These are phyloP conservation scores for Byasa hedistus DNA, from an alignment of 2,888 invertebrate species.

Conservation along the genomic window DNA sequence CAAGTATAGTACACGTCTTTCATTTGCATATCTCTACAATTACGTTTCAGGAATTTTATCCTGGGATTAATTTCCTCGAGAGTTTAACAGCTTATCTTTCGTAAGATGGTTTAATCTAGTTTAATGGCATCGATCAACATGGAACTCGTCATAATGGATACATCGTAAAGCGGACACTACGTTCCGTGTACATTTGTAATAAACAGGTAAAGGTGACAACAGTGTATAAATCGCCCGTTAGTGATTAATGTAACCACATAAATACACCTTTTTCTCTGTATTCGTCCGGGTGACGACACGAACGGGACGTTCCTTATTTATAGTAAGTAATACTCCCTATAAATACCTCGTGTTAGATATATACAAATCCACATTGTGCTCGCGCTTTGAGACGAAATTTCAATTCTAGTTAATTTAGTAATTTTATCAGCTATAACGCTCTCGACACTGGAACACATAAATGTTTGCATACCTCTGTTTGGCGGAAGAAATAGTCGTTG, in stretches of 20 bases:
- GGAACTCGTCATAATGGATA: constrained; percentile 33
- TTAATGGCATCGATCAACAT: constrained; percentile 50
- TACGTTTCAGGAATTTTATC: constrained; percentile 45
- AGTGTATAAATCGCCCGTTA: background rate
- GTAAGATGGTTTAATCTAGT: constrained; percentile 52
- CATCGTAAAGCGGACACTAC: constrained; percentile 31
- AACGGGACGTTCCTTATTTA: no score
- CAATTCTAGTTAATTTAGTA: no score
- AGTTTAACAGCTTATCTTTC: constrained; percentile 53
- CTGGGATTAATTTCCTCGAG: constrained; percentile 53
- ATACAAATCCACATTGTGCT: no score
- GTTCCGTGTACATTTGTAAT: constrained; percentile 8
- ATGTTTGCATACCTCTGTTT: no score
- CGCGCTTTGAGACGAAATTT: no score
- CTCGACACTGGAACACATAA: no score
- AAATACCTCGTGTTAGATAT: no score
- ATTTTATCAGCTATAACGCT: no score
- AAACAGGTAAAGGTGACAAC: constrained; percentile 3
- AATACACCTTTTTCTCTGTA: background rate
- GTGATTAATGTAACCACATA: background rate
- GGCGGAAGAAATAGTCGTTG: no score
- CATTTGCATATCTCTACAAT: constrained; percentile 38
- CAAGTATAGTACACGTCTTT: constrained; percentile 1
- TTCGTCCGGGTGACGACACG: no score
- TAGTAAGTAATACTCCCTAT: no score